Percentiles rank a stretch among this genome's conserved stretches.
phyloP scores from a whole-genome alignment of 2,888 invertebrate genomes.

The Linyphia triangularis region DNA sequence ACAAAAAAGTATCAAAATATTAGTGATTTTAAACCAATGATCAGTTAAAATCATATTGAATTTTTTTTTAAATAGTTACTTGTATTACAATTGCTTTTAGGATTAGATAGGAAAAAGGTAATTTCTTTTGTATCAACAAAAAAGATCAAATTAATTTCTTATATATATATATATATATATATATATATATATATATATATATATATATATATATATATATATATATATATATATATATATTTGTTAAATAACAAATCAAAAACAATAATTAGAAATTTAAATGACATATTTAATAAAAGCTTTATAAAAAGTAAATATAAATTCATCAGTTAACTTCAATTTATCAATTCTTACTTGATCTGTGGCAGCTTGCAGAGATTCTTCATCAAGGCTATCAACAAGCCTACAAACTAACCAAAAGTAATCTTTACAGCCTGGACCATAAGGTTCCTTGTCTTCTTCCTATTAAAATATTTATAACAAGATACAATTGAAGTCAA shows the following conservation, averaged over 20 bases:
- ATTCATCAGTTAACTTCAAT: no score
- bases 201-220: no score
- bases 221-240: no score
- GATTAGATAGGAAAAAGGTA: background rate
- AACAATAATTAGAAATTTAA: background rate
- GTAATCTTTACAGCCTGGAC: constrained; percentile 95
- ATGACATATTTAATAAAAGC: background rate
- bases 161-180: no score
- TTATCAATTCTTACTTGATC: constrained; percentile 66
- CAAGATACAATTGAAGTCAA: background rate
- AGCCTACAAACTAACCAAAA: constrained; percentile 94
- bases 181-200: no score
- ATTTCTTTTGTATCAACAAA: background rate
- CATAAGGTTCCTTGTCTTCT: constrained; percentile 95
- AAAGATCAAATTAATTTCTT: background rate
- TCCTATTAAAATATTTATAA: constrained; percentile 80
- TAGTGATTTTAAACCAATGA: background rate
- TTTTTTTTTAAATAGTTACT: background rate
- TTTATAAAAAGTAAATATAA: background rate
- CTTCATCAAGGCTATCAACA: constrained; percentile 90
- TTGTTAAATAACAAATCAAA: background rate
- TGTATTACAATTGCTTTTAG: background rate
- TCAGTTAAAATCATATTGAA: background rate
- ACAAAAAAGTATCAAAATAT: background rate
- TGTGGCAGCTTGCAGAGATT: constrained; percentile 84